Base-by-base conservation (phyloP, 2,888 invertebrate species). In the Erebia epiphron region DNA sequence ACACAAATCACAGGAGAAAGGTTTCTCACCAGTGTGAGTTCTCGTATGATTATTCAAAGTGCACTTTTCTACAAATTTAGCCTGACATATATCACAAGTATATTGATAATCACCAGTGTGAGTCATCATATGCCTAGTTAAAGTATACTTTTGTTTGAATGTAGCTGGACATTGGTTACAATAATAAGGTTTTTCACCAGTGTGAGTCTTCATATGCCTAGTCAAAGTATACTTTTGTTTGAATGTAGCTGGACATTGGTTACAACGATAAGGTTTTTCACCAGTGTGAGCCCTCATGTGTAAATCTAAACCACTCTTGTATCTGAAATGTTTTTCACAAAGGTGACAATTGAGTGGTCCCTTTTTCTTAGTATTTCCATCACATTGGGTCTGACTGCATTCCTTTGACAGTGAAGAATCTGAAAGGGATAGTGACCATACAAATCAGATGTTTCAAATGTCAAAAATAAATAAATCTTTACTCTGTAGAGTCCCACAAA, bases 271-370 rank as follows among this genome's bases (percentile, higher is more conserved):
- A 41, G 60, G 60, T 52, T 52, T 52, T 11, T 56, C 56, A 0
- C 56, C 56, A 21, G 56, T 56, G 56, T 56, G 56, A 56, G 56
- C 13, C 13, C 21, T 46, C 16, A 46, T 46, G 46, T 62, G 62
- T 9, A 16, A 9, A n/a, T 18, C 21, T 10, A 56, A 13, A 11
- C 11, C 10, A 11, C 21, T 21, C 11, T 56, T 18, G 21, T 21
- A 21, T 18, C 10, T 13, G 21, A 18, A 56, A 5, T 56, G 11
- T 18, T 21, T 21, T 11, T 56, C 11, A 11, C 56, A 56, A 11
- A 56, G 11, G 10, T 21, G 10, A 2, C 56, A 56, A 21, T 4
- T 13, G 21, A 10, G 16, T 9, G 16, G 9, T 16, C 8, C n/a
- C 9, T 16, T 52, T 52, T n/a, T 9, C 16, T 52, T 16, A 16